Evolutionary conservation across 2,888 invertebrate species (phyloP).

Genomic region (Sarcophaga subvicina): DNA sequence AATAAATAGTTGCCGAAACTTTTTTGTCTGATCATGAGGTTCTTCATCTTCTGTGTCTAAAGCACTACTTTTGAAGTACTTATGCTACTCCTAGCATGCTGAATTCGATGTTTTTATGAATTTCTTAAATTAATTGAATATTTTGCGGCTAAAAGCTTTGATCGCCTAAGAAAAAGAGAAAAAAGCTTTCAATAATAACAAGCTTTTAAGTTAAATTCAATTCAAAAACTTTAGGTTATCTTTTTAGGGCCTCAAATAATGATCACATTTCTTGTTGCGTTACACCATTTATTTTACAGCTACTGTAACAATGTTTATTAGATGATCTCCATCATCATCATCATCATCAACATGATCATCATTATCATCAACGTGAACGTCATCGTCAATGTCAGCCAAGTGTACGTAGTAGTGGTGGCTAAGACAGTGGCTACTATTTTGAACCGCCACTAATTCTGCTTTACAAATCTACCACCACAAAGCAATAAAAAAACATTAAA

Average conservation of each 20-base stretch:
- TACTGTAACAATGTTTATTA: constrained; percentile 31
- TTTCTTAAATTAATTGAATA: too few relatives aligned
- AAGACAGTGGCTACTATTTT: constrained; percentile 18
- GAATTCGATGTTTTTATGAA: too few relatives aligned
- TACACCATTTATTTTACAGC: constrained; percentile 26
- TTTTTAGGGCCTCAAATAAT: not conserved
- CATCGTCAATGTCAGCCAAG: not conserved
- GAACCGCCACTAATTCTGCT: constrained; percentile 41
- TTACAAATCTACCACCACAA: constrained; percentile 49
- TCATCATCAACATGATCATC: not conserved
- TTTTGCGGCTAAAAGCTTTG: too few relatives aligned
- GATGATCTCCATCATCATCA: not conserved
- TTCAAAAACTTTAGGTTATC: not conserved
- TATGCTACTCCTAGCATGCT: too few relatives aligned
- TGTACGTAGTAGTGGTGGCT: not conserved
- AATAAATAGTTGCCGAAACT: too few relatives aligned
- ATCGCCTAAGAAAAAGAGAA: too few relatives aligned
- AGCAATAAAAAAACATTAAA: constrained; percentile 63
- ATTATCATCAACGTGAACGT: not conserved
- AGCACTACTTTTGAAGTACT: too few relatives aligned
- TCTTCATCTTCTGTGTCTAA: too few relatives aligned
- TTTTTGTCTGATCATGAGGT: too few relatives aligned
- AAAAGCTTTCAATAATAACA: not conserved
- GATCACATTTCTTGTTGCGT: not conserved
- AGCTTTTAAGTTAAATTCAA: not conserved